Conservation (phyloP, 2,797 vertebrate species). For the Chromis chromis region DNA sequence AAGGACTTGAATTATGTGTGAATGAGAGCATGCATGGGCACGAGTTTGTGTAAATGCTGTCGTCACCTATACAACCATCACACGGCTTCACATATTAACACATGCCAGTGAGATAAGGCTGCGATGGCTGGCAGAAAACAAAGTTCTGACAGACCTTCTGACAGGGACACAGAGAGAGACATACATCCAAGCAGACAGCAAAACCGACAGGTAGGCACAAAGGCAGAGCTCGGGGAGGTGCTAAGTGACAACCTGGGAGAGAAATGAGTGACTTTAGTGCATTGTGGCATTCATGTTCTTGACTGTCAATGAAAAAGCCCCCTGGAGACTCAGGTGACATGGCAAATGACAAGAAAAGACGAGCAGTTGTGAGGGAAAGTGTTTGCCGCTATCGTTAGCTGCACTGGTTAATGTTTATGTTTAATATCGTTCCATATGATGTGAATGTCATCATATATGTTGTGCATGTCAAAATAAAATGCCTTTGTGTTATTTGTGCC, state of each 20-base stretch:
- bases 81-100: background rate
- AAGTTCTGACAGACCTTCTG: constrained; percentile 63
- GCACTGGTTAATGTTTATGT: constrained; percentile 16
- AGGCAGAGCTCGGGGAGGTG: constrained; percentile 49
- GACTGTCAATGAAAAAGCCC: constrained; percentile 55
- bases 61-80: background rate
- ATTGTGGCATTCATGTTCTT: constrained; percentile 63
- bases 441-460: constrained; percentile 14
- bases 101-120: constrained; percentile 32
- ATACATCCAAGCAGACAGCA: constrained; percentile 58
- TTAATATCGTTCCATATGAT: constrained; percentile 33
- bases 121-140: constrained; percentile 44
- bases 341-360: constrained; percentile 40
- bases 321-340: constrained; percentile 43
- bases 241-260: constrained; percentile 71
- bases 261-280: constrained; percentile 70
- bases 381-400: constrained; percentile 38
- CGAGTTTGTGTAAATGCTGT: background rate
- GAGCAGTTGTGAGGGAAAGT: constrained; percentile 32
- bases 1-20: constrained; percentile 2
- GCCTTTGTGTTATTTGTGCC: constrained; percentile 7
- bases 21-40: background rate
- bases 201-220: constrained; percentile 61
- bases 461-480: background rate
- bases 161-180: constrained; percentile 56